Conservation (phyloP, 2,797 vertebrate genomes). For the Coranthus polyacanthus region DNA sequence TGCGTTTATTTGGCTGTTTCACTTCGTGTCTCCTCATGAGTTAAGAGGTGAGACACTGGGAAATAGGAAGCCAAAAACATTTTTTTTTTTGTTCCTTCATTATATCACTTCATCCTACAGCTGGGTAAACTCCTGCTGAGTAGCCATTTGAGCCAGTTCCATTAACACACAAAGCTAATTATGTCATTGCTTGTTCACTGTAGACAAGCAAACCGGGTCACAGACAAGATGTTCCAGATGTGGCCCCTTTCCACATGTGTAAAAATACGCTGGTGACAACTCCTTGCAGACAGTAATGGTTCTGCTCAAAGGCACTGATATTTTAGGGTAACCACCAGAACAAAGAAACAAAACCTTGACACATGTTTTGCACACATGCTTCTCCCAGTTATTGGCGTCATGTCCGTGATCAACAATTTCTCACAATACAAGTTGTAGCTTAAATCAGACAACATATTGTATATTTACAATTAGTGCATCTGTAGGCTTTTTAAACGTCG, state of each 20-base stretch:
- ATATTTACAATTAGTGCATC: too few relatives aligned
- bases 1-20: slow-evolving; percentile 6
- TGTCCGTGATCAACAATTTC: slow-evolving; percentile 8
- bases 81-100: too few relatives aligned
- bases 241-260: slow-evolving; percentile 49
- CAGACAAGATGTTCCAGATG: slow-evolving; percentile 52
- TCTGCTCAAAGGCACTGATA: neutral
- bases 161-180: slow-evolving; percentile 4
- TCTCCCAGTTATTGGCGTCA: neutral
- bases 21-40: slow-evolving; percentile 13
- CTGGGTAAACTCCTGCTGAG: slow-evolving; percentile 6
- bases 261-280: slow-evolving; percentile 32
- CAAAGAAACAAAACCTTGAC: neutral
- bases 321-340: neutral
- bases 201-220: slow-evolving; percentile 53
- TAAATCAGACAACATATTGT: neutral
- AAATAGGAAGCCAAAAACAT: neutral
- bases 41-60: slow-evolving; percentile 20
- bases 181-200: slow-evolving; percentile 30
- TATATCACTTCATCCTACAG: slow-evolving; percentile 9
- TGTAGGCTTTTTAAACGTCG: too few relatives aligned
- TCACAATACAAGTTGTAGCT: neutral
- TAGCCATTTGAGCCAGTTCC: slow-evolving; percentile 20
- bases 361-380: neutral
- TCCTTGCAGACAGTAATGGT: slow-evolving; percentile 11